A percentile compares a stretch with the other conserved stretches of the same genome.
phyloP scores from a whole-genome alignment of 2,797 vertebrate genomes.

The Numenius phaeopus region DNA sequence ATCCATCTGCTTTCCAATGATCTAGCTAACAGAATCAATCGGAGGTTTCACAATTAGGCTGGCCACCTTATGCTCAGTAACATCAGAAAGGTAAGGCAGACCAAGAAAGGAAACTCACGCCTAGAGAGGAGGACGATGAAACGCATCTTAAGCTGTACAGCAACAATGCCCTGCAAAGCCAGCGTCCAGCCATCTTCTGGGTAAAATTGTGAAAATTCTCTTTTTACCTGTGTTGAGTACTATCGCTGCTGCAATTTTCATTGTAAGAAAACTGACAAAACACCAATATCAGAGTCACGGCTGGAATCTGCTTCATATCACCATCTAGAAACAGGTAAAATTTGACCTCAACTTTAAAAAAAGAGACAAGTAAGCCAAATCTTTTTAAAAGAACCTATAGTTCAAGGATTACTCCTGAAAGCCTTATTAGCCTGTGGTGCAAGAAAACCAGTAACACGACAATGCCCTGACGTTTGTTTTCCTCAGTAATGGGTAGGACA shows the following conservation, averaged over 20 bases:
- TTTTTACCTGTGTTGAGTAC: background rate
- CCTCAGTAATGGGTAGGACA: background rate
- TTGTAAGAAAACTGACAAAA: background rate
- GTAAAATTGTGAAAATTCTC: background rate
- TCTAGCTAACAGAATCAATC: background rate
- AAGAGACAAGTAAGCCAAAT: background rate
- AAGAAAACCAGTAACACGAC: background rate
- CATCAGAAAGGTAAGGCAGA: background rate
- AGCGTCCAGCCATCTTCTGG: background rate
- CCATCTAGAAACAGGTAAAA: background rate
- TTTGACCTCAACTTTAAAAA: background rate
- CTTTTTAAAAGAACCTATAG: background rate
- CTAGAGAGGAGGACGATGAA: background rate
- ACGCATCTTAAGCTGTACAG: background rate
- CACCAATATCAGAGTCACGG: background rate
- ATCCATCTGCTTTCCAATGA: background rate
- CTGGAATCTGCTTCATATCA: background rate
- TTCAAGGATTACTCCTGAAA: background rate
- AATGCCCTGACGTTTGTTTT: background rate
- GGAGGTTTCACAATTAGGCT: rapidly evolving
- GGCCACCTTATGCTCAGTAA: background rate
- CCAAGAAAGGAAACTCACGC: background rate
- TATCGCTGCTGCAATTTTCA: background rate
- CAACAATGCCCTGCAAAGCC: background rate
- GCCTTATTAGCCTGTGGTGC: rapidly evolving